Percentiles rank a stretch among this genome's conserved stretches.
Evolutionary conservation across 1,140 invertebrate genomes (phyloP).

Genomic region (Drosophila subpulchrella): DNA sequence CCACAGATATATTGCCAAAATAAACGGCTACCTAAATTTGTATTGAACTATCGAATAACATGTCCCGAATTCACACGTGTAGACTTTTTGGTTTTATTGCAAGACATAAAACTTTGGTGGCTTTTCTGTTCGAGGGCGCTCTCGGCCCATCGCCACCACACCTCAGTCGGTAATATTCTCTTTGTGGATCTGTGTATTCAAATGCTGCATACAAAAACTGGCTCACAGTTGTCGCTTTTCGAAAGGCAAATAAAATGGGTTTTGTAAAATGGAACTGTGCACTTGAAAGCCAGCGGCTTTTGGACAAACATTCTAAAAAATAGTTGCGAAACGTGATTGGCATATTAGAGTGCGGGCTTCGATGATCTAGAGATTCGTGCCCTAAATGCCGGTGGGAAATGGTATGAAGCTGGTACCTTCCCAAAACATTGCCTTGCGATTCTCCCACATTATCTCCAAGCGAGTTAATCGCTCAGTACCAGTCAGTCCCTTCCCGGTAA

Average conservation of each 20-base stretch:
- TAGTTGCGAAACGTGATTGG: background rate
- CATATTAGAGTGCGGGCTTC: background rate
- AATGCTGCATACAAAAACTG: background rate
- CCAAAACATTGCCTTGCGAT: background rate
- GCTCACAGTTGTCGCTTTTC: background rate
- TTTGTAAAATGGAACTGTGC: conserved; percentile 1
- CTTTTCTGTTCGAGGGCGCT: background rate
- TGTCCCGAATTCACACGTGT: background rate
- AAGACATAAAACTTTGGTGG: background rate
- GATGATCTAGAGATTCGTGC: background rate
- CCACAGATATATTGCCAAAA: background rate
- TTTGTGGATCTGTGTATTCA: background rate
- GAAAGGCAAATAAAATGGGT: background rate
- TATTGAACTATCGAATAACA: background rate
- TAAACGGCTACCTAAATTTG: background rate
- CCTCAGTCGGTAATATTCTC: background rate
- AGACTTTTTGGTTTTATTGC: background rate
- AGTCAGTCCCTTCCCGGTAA: background rate
- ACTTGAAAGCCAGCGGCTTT: background rate
- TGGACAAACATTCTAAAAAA: background rate
- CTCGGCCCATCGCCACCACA: background rate
- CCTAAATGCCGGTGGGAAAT: background rate
- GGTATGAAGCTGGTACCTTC: background rate
- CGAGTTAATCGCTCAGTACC: background rate
- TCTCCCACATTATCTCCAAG: background rate